Percentiles rank a stretch among this genome's conserved stretches.
phyloP scores from a whole-genome alignment of 2,888 invertebrate genomes.

The Magallana nippona region DNA sequence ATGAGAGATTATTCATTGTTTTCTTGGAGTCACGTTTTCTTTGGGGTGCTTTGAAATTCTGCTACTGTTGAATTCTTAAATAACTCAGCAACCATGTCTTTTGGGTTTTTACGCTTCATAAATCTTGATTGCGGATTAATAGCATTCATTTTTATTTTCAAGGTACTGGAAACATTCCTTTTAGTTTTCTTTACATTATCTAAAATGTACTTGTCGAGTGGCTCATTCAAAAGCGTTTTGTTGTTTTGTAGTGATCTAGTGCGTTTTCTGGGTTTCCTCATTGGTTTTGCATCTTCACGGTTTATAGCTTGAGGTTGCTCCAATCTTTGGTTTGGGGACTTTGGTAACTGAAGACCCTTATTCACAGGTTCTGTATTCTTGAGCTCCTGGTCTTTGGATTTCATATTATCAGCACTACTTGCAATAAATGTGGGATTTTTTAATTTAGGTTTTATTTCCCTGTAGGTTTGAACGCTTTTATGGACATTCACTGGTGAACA shows the following conservation, averaged over 20 bases:
- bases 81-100: constrained; percentile 9
- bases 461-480: neutral
- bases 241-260: neutral
- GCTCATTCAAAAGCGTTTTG: neutral
- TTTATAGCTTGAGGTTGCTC: neutral
- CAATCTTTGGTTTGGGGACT: neutral
- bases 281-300: neutral
- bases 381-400: too few species aligned
- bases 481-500: neutral
- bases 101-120: neutral
- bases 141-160: constrained; percentile 17
- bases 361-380: too few species aligned
- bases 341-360: too few species aligned
- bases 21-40: neutral
- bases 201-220: constrained; percentile 14
- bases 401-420: too few species aligned
- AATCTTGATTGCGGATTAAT: neutral
- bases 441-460: constrained; percentile 16
- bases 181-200: neutral
- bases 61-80: neutral
- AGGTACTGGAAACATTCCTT: neutral
- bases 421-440: neutral
- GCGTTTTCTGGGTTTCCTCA: constrained; percentile 8
- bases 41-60: neutral
- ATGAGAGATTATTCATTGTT: too few species aligned